phyloP scores from a whole-genome alignment of 2,797 vertebrate genomes.

The Meriones psammophilus region DNA sequence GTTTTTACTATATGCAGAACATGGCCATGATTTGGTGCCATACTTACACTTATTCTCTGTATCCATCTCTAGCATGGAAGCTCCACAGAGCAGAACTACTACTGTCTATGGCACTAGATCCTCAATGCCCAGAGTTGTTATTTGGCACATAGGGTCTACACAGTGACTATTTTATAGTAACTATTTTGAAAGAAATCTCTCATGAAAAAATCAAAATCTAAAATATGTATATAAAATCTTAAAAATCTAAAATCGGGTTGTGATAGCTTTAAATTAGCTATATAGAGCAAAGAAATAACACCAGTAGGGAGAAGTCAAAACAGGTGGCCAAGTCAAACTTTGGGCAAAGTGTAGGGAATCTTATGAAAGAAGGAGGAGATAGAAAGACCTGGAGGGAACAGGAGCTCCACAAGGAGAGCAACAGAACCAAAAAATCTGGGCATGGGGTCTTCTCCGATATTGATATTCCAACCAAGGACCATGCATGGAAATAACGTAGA shows the following conservation, averaged over 20 bases:
- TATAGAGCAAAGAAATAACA: background rate
- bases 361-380: no score
- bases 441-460: no score
- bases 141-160: background rate
- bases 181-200: background rate
- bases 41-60: background rate
- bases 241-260: background rate
- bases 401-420: no score
- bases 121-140: background rate
- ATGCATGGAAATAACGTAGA: no score
- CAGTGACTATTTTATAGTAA: no score
- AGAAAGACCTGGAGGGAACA: no score
- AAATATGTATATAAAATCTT: background rate
- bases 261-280: background rate
- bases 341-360: no score
- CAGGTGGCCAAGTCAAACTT: background rate
- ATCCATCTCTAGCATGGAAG: background rate
- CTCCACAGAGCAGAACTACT: background rate
- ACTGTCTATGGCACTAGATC: background rate
- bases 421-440: no score
- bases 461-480: no score
- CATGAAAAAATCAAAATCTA: background rate
- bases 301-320: background rate
- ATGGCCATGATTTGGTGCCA: background rate
- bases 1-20: background rate